A percentile compares a stretch with the other conserved stretches of the same genome.
These are phyloP conservation scores for Larimichthys polyactis DNA, from an alignment of 2,113 vertebrate genomes.

Conservation along the genomic window DNA sequence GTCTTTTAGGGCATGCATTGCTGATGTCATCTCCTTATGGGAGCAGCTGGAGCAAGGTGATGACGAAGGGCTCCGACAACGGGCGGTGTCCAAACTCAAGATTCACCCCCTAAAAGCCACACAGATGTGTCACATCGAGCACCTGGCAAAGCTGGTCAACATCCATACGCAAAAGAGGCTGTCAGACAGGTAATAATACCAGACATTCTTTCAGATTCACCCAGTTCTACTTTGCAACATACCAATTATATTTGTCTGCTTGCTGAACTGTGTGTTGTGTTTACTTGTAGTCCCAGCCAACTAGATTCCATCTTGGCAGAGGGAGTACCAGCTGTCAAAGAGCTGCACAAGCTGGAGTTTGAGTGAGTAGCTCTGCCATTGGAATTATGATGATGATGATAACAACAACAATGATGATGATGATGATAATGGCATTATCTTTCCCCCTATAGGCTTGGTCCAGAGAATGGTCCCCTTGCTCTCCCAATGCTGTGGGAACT, in stretches of 20 bases:
- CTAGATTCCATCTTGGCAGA: slow-evolving; percentile 66
- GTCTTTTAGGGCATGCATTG: slow-evolving; percentile 87
- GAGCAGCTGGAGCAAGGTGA: slow-evolving; percentile 82
- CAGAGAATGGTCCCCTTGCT: slow-evolving; percentile 81
- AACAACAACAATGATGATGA: not conserved
- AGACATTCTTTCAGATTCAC: too few relatives aligned
- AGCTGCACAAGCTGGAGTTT: slow-evolving; percentile 89
- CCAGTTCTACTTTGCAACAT: not conserved
- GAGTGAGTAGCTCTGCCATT: slow-evolving; percentile 70
- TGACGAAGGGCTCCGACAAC: slow-evolving; percentile 79
- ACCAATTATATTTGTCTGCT: not conserved
- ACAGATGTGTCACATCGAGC: slow-evolving; percentile 87
- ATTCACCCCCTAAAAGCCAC: slow-evolving; percentile 90
- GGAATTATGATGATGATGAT: not conserved
- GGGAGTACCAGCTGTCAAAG: slow-evolving; percentile 88
- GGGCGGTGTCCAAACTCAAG: slow-evolving; percentile 87
- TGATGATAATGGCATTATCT: not conserved
- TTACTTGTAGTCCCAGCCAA: slow-evolving; percentile 57
- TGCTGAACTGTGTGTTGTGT: not conserved
- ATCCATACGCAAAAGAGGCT: slow-evolving; percentile 85
- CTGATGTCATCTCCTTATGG: slow-evolving; percentile 89
- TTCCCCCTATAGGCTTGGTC: slow-evolving; percentile 81
- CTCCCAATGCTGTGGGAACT: slow-evolving; percentile 85
- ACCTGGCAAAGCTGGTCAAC: slow-evolving; percentile 87
- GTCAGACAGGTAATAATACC: slow-evolving; percentile 77